These are phyloP conservation scores for Mus musculus DNA, from an alignment of 2,113 vertebrate species.

Conservation along the genomic window GRCm39 chr9:10496001-10496500, in stretches of 20 bases:
- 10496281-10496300: not conserved
- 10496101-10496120: not conserved
- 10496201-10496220: not conserved
- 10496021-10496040: not conserved
- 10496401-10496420: not conserved
- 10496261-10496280: not conserved
- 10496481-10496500: not conserved
- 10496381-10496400: not conserved
- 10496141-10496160: not conserved
- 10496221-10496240: not conserved
- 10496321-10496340: not conserved
- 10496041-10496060: not conserved
- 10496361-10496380: not conserved
- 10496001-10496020: not conserved
- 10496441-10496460: not conserved
- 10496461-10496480: not conserved
- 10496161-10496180: not conserved
- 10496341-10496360: not conserved
- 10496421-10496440: not conserved
- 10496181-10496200: not conserved
- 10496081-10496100: not conserved
- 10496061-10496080: not conserved
- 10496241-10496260: not conserved
- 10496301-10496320: not conserved
- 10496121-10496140: not conserved